phyloP scores from a whole-genome alignment of 2,113 vertebrate genomes.

The Brachyhypopomus occidentalis region DNA sequence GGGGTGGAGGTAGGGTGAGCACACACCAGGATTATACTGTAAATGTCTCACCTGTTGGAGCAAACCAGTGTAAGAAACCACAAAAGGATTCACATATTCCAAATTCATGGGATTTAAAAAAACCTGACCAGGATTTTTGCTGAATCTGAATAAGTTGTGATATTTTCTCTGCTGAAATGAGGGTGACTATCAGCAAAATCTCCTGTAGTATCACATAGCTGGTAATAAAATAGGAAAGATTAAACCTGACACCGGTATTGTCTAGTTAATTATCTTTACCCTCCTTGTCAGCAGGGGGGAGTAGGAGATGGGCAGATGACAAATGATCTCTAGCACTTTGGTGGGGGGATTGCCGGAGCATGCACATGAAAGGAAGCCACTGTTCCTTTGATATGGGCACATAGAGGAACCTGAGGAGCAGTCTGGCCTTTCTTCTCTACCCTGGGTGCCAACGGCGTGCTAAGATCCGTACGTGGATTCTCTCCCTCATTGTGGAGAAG shows the following conservation, averaged over 20 bases:
- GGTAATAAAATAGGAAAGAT: constrained; percentile 34
- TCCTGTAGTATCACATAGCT: constrained; percentile 28
- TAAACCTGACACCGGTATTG: constrained; percentile 35
- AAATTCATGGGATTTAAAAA: neutral
- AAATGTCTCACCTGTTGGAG: neutral
- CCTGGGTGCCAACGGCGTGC: constrained; percentile 37
- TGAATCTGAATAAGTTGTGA: neutral
- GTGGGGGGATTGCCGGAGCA: constrained; percentile 43
- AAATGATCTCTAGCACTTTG: constrained; percentile 34
- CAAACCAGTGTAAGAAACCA: neutral
- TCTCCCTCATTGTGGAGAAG: neutral
- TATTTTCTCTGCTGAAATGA: neutral
- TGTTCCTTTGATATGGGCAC: constrained; percentile 59
- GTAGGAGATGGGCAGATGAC: constrained; percentile 39
- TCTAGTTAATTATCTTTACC: constrained; percentile 56
- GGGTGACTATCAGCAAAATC: constrained; percentile 2
- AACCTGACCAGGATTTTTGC: neutral
- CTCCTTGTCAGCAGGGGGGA: constrained; percentile 34
- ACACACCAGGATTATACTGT: neutral
- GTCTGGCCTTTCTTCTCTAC: constrained; percentile 57
- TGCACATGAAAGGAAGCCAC: constrained; percentile 60
- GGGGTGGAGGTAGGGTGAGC: neutral
- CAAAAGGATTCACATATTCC: neutral
- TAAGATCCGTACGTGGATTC: neutral
- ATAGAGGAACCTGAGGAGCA: constrained; percentile 68